phyloP scores from a whole-genome alignment of 2,113 vertebrate genomes.

The Anseranas semipalmata region DNA sequence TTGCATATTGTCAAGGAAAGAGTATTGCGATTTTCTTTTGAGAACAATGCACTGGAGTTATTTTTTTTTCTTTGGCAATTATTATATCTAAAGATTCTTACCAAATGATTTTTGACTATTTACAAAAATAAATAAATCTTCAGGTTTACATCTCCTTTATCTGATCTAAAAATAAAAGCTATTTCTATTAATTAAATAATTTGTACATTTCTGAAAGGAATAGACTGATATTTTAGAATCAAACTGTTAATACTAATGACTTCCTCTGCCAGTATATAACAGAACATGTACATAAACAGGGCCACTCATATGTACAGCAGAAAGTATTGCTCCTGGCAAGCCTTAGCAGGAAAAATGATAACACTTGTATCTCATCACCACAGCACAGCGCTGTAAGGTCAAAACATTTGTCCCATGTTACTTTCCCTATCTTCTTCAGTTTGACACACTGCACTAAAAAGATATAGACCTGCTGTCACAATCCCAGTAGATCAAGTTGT shows the following conservation, averaged over 20 bases:
- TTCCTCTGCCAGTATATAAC: background rate
- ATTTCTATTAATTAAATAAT: background rate
- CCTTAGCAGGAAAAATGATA: background rate
- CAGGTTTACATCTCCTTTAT: background rate
- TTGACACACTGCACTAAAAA: constrained; percentile 21
- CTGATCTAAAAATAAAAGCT: background rate
- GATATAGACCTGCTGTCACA: constrained; percentile 43
- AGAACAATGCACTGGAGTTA: background rate
- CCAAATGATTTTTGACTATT: background rate
- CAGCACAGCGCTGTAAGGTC: background rate
- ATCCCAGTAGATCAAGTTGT: background rate
- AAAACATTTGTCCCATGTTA: constrained; percentile 43
- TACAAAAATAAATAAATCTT: background rate
- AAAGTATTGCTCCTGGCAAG: constrained; percentile 42
- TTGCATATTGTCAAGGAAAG: background rate
- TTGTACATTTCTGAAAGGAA: background rate
- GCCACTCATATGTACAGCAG: background rate
- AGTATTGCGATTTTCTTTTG: background rate
- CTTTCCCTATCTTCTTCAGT: constrained; percentile 35
- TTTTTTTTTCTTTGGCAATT: background rate
- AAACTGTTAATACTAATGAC: background rate
- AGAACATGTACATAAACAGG: background rate
- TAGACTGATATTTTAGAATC: background rate
- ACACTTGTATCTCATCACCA: background rate
- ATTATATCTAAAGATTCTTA: background rate